Base-by-base conservation (phyloP, 2,797 vertebrate genomes). In the Microctenopoma steveboyesi region DNA sequence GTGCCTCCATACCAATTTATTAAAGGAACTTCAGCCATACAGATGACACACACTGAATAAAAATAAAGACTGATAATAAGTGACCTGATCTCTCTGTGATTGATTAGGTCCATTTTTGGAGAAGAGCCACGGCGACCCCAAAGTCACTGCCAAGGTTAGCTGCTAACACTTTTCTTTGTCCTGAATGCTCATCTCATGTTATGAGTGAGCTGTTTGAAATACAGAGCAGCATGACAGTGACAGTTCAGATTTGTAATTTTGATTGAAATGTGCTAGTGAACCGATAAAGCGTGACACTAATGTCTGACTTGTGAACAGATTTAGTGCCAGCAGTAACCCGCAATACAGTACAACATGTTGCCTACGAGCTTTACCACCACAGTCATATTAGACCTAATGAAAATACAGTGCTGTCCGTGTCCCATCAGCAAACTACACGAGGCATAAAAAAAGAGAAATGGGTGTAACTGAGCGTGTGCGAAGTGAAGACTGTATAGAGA, bases 351-450 rank as follows among this genome's bases (percentile, higher is more conserved):
- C 8, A 68, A 69, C 67, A 76, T 54, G 35, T 47, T 52, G 51
- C 39, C 27, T 7, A 30, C 49, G 58, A 50, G 40, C 57, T 51
- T 40, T 22, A 51, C 54, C 28, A 22, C 48, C 37, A 9, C 39
- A 66, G 57, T 33, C 28, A 16, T 30, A 14, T 54, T 61, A 60
- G 54, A 25, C 51, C 52, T 56, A 49, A 65, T 69, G 37, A 69
- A 79, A 77, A 59, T 54, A 50, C 64, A 59, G 54, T 51, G 71
- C 42, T 67, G 71, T 50, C 48, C 60, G 28, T 53, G 50, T 54
- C 0, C 57, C 53, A 66, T 67, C 68, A 47, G 37, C 27, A 30
- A 45, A 59, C 49, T 49, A 69, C 40, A 25, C 42, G 47, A 27
- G 43, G 25, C 40, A 68, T 67, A 65, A 70, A 72, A 50, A 57